Evolutionary conservation across 2,888 invertebrate species (phyloP).

Genomic region (Amiota mariae): DNA sequence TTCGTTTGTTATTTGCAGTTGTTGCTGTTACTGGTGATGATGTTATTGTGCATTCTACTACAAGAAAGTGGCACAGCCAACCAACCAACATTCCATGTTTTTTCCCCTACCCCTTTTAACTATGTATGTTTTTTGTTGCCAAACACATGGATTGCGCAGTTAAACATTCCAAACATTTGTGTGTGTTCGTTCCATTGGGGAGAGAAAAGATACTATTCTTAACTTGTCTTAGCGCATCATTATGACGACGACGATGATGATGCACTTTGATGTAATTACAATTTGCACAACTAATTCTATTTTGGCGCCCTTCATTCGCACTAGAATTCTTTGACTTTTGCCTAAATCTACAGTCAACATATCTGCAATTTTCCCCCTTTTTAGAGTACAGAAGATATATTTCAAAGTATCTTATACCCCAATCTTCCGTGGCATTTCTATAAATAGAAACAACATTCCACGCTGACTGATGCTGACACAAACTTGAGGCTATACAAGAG

Average conservation of each 20-base stretch:
- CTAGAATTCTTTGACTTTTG: too few relatives aligned
- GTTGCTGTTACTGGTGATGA: background rate
- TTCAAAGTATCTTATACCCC: conserved; percentile 11
- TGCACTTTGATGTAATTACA: background rate
- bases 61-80: conserved; percentile 9
- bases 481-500: background rate
- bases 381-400: conserved; percentile 9
- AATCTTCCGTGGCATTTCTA: background rate
- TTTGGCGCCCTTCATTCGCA: background rate
- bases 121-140: background rate
- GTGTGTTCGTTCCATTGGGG: too few relatives aligned
- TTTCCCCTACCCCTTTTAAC: too few relatives aligned
- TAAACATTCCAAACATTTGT: too few relatives aligned
- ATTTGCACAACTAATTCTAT: background rate
- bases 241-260: too few relatives aligned
- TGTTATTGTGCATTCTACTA: too few relatives aligned
- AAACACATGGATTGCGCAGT: background rate
- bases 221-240: too few relatives aligned
- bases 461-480: too few relatives aligned
- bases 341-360: background rate
- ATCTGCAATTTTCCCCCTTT: conserved; percentile 12
- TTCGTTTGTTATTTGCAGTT: background rate
- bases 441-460: conserved; percentile 10
- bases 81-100: too few relatives aligned
- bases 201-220: too few relatives aligned